Conservation (phyloP, 2,888 invertebrate species). For the Unio delphinus region DNA sequence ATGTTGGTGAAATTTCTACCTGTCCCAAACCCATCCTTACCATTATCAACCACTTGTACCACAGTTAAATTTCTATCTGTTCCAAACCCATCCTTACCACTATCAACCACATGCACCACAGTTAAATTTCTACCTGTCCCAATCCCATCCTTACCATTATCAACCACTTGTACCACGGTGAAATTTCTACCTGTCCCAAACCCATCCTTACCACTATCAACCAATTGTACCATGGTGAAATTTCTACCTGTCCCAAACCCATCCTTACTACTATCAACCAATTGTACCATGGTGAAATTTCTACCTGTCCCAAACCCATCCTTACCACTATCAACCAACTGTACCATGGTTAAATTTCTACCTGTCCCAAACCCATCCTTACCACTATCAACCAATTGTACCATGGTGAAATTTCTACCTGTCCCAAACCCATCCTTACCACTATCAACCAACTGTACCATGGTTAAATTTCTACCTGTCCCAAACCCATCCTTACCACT, state of each 20-base stretch:
- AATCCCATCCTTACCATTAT: conserved; percentile 15
- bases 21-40: conserved; percentile 4
- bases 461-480: background rate
- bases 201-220: conserved; percentile 21
- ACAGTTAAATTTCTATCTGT: conserved; percentile 29
- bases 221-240: conserved; percentile 54
- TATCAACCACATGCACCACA: conserved; percentile 45
- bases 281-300: conserved; percentile 53
- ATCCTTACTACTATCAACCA: conserved; percentile 23
- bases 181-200: conserved; percentile 21
- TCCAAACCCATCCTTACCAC: conserved; percentile 12
- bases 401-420: conserved; percentile 46
- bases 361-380: background rate
- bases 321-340: conserved; percentile 32
- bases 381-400: conserved; percentile 39
- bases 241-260: background rate
- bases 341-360: conserved; percentile 41
- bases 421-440: conserved; percentile 10
- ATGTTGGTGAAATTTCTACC: background rate
- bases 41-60: conserved; percentile 38
- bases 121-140: conserved; percentile 10
- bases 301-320: background rate
- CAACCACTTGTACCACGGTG: conserved; percentile 49
- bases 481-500: conserved; percentile 12
- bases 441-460: conserved; percentile 43